Base-by-base conservation (phyloP, 2,888 invertebrate species). In the Trichacis sp. region DNA sequence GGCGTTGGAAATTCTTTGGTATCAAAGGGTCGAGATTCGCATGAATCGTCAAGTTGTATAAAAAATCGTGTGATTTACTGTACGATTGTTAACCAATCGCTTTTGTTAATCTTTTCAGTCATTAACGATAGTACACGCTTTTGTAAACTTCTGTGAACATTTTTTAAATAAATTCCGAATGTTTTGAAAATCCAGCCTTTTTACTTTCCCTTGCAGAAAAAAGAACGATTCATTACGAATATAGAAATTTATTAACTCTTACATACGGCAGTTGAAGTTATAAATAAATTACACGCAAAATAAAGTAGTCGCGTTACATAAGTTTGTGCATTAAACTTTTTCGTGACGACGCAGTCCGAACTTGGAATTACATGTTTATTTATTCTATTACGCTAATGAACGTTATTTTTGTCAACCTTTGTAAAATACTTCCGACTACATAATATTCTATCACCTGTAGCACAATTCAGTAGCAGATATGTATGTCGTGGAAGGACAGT, bases 171-270 rank as follows among this genome's bases (percentile, higher is more conserved):
- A 24, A 24, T 46, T 46, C 6, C 8, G 1, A 46, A 24, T 46
- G 20, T 20, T 24, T 24, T 12, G 24, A 45, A 24, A 4, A 45
- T 11, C 1, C 19, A 9, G 1, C 3, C 19, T 43, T 17, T 19
- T 17, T 43, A 11, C 5, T 5, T 18, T 43, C 29, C 48, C 17
- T 36, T 50, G 42, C 29, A 30, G n/a, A n/a, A 4, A 11, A 18
- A 14, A 17, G 18, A 49, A 69, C 65, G 54, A 56, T 53, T 62
- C 48, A 50, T 57, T 70, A 64, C 29, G 58, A 69, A 70, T 61
- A 59, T 73, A 72, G 65, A 72, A 74, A 72, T 75, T 72, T 73
- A 71, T 73, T 75, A 52, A 68, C 57, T 54, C 56, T 49, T 60
- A 60, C 56, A 64, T 62, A 57, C 48, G 53, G 56, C 58, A 64